Conservation (phyloP, 2,888 invertebrate species). For the Sceliomorpha sp. region DNA sequence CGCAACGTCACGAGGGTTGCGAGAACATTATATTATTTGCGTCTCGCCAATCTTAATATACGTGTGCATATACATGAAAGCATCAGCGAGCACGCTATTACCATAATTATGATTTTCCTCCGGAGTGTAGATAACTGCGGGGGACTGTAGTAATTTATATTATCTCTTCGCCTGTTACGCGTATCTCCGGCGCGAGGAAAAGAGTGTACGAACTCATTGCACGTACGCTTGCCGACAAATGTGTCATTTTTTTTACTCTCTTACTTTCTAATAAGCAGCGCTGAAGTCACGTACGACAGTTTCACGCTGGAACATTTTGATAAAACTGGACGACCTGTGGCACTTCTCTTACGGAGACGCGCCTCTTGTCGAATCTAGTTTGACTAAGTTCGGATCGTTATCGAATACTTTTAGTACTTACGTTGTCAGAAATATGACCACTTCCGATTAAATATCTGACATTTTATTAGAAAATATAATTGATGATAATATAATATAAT, state of each 20-base stretch:
- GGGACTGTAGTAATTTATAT: conserved; percentile 58
- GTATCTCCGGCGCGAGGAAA: conserved; percentile 10
- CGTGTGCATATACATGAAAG: conserved; percentile 57
- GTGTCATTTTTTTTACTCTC: conserved; percentile 49
- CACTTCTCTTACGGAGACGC: conserved; percentile 7
- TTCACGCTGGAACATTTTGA: conserved; percentile 61
- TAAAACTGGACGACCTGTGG: conserved; percentile 57
- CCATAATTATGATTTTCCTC: conserved; percentile 64
- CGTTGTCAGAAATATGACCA: too few species aligned
- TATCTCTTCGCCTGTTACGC: conserved; percentile 40
- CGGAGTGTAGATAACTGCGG: conserved; percentile 47
- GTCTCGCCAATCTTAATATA: conserved; percentile 39
- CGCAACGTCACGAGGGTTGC: neutral
- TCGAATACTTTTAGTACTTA: conserved; percentile 21
- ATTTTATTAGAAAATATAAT: too few species aligned
- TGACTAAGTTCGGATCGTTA: conserved; percentile 30
- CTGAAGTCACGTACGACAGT: conserved; percentile 65
- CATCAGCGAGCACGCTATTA: conserved; percentile 51
- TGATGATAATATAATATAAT: too few species aligned
- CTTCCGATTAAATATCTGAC: too few species aligned
- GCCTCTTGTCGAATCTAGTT: conserved; percentile 21
- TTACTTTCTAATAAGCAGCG: conserved; percentile 59
- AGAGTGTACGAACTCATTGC: conserved; percentile 40
- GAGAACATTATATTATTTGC: conserved; percentile 39
- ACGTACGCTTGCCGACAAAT: conserved; percentile 50